Percentiles rank a stretch among this genome's conserved stretches.
Evolutionary conservation across 2,797 vertebrate genomes (phyloP).

Genomic region (Epinephelus coioides): DNA sequence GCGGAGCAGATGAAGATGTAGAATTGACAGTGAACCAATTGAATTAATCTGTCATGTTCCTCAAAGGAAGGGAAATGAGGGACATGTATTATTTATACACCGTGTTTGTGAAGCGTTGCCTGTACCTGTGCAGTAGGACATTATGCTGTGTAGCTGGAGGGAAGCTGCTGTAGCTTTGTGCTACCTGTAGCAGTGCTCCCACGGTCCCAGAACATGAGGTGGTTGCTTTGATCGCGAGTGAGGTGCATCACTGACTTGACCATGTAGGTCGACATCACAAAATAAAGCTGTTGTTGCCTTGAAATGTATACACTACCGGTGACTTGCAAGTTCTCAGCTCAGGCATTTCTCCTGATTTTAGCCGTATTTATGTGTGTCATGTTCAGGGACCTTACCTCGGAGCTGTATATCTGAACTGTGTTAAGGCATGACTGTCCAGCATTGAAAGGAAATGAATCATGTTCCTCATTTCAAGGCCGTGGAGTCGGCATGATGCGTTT

Average conservation of each 20-base stretch:
- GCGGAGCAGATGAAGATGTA: slow-evolving; percentile 69
- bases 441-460: slow-evolving; percentile 85
- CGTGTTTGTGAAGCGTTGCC: not conserved
- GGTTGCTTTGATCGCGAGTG: slow-evolving; percentile 35
- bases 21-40: slow-evolving; percentile 64
- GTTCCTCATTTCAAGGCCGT: slow-evolving; percentile 81
- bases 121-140: slow-evolving; percentile 32
- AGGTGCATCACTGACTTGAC: not conserved
- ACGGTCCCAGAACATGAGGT: slow-evolving; percentile 27
- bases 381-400: slow-evolving; percentile 26
- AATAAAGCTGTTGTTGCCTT: slow-evolving; percentile 7
- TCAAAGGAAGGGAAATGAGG: slow-evolving; percentile 47
- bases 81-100: slow-evolving; percentile 70
- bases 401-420: slow-evolving; percentile 50
- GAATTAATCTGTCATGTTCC: slow-evolving; percentile 72
- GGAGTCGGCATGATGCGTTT: slow-evolving; percentile 74
- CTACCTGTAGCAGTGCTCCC: slow-evolving; percentile 52
- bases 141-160: slow-evolving; percentile 30
- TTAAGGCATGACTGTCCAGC: slow-evolving; percentile 62
- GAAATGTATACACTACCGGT: slow-evolving; percentile 9
- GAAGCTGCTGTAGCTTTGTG: slow-evolving; percentile 36
- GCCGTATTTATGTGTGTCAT: slow-evolving; percentile 8
- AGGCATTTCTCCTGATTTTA: slow-evolving; percentile 18
- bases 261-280: slow-evolving; percentile 3
- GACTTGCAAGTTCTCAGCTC: slow-evolving; percentile 6